Evolutionary conservation across 1,140 invertebrate genomes (phyloP).

Genomic region (Elymnias hypermnestra): DNA sequence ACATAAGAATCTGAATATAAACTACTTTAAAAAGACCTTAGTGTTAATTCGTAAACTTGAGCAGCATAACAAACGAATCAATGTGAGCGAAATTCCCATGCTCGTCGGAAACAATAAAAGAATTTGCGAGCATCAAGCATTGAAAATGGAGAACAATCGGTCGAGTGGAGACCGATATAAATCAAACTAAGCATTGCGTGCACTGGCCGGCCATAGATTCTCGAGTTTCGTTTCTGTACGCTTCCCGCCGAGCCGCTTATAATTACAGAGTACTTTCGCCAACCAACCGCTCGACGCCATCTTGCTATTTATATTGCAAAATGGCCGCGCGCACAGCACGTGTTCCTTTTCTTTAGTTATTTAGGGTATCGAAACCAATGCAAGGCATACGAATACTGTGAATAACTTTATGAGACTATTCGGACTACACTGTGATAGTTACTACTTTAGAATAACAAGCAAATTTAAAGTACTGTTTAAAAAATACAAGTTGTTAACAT

Average conservation of each 20-base stretch:
- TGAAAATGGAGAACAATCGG: constrained; percentile 68
- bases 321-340: constrained; percentile 60
- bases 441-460: not conserved
- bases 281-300: constrained; percentile 65
- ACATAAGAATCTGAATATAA: constrained; percentile 28
- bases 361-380: constrained; percentile 29
- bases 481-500: constrained; percentile 32
- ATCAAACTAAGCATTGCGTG: constrained; percentile 70
- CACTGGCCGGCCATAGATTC: constrained; percentile 63
- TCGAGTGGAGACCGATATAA: constrained; percentile 69
- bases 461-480: constrained; percentile 4
- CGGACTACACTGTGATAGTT: not conserved
- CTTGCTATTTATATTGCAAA: constrained; percentile 73
- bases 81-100: constrained; percentile 54
- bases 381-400: constrained; percentile 2
- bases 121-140: constrained; percentile 47
- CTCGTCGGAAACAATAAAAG: constrained; percentile 65
- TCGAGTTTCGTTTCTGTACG: constrained; percentile 63
- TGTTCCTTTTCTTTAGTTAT: constrained; percentile 63
- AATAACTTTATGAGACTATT: not conserved
- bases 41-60: too few relatives aligned
- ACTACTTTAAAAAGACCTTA: constrained; percentile 44
- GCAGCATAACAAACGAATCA: too few relatives aligned
- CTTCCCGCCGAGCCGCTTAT: constrained; percentile 57
- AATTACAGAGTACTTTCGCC: constrained; percentile 73